Base-by-base conservation (phyloP, 1,140 invertebrate species). In the Papilio helenus region DNA sequence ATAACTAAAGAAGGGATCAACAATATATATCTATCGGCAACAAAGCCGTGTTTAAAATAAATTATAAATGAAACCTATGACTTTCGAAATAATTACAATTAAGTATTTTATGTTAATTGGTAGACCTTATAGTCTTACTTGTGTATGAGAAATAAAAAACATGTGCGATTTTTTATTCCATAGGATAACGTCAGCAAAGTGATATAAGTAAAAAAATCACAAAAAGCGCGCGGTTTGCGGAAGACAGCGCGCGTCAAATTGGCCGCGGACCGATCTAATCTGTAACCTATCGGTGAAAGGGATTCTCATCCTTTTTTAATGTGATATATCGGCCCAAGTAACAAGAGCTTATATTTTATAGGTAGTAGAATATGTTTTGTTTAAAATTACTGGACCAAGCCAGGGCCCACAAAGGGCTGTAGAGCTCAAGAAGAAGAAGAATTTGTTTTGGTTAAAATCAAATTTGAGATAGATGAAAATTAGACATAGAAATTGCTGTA, bases 251-350 rank as follows among this genome's bases (percentile, higher is more conserved):
- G 84, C 88, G 86, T 87, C 89, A 90, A 89, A 89, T 91, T 87
- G 89, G 85, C 90, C 84, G 86, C 90, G 84, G 80, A 82, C 85
- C 87, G 87, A 86, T 90, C 90, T 93, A 93, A 93, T 93, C 92
- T 91, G 90, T 91, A 92, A 93, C 90, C 91, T 93, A 93, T 93
- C 91, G 88, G 84, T 88, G 88, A 87, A 92, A 89, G 91, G 87
- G 84, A 92, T 88, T 88, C 88, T 83, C 85, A 84, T 87, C 86
- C 85, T 92, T 93, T 93, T 93, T 92, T 92, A 89, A 92, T 89
- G 82, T 74, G 72, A 81, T 79, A 65, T 79, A 51, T 81, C 79
- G 88, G 87, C 72, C 12, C 79, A 90, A 91, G 78, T 81, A 14
- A 85, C 76, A 80, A 84, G 82, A 76, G 79, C 61, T 16, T 55